These are phyloP conservation scores for Tiliacea citrago DNA, from an alignment of 2,888 invertebrate genomes.

Conservation along the genomic window DNA sequence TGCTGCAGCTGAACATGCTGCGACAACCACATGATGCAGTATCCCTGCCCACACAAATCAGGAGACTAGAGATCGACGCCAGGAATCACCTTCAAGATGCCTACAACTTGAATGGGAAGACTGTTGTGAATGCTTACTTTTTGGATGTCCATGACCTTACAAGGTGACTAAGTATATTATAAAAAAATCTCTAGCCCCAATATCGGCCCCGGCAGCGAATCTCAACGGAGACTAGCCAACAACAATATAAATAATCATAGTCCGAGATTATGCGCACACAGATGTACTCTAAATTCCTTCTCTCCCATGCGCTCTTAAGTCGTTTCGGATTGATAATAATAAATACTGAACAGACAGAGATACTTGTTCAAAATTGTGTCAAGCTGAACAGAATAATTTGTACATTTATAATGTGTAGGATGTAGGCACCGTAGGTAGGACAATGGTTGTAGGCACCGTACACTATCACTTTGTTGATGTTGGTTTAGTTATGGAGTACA, in stretches of 20 bases:
- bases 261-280: not conserved
- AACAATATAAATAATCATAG: not conserved
- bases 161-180: slow-evolving; percentile 19
- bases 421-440: too few relatives aligned
- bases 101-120: slow-evolving; percentile 46
- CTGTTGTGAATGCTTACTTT: slow-evolving; percentile 24
- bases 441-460: too few relatives aligned
- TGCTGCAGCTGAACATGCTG: slow-evolving; percentile 94
- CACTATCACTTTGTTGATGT: too few relatives aligned
- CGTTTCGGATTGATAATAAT: not conserved
- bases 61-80: slow-evolving; percentile 63
- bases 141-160: slow-evolving; percentile 10
- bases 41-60: slow-evolving; percentile 89
- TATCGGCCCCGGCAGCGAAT: not conserved
- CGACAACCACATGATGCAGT: slow-evolving; percentile 90
- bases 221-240: not conserved
- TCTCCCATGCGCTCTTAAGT: not conserved
- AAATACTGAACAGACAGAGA: not conserved
- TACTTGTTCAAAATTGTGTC: too few relatives aligned
- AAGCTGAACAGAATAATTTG: too few relatives aligned
- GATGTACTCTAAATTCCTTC: not conserved
- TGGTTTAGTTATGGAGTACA: too few relatives aligned
- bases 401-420: too few relatives aligned
- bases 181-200: too few relatives aligned
- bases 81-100: slow-evolving; percentile 39